Conservation (phyloP, 1,140 invertebrate genomes). For the Drosophila cardini region DNA sequence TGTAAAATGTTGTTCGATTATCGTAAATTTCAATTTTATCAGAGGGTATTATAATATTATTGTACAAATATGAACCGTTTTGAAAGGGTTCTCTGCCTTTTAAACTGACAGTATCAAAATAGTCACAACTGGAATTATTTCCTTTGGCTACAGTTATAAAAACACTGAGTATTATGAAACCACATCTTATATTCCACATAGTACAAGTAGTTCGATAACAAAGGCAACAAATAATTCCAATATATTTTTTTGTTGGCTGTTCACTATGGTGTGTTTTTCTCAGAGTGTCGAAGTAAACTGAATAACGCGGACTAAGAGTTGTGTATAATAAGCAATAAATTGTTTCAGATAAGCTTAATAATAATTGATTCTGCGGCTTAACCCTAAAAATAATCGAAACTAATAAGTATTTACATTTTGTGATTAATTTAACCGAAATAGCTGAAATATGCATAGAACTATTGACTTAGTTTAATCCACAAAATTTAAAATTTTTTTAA, state of each 20-base stretch:
- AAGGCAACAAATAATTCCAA: background rate
- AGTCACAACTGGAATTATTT: background rate
- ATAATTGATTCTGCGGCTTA: no score
- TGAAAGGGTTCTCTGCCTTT: background rate
- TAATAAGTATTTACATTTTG: no score
- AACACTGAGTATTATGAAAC: background rate
- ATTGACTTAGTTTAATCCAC: no score
- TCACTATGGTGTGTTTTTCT: background rate
- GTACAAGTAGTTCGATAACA: background rate
- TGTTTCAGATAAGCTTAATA: no score
- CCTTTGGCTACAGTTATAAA: background rate
- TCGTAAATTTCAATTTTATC: background rate
- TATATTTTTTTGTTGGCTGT: background rate
- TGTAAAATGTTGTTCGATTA: background rate
- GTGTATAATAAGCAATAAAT: background rate
- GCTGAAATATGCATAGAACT: no score
- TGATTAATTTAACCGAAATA: no score
- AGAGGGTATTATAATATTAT: slow-evolving; percentile 2
- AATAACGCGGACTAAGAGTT: background rate
- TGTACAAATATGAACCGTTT: slow-evolving; percentile 14
- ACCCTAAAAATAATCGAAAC: no score
- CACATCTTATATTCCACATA: background rate
- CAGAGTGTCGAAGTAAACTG: background rate
- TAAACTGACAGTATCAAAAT: slow-evolving; percentile 3
- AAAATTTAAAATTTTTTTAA: no score